A percentile compares a stretch with the other conserved stretches of the same genome.
These are phyloP conservation scores for Xenopus laevis DNA, from an alignment of 2,113 vertebrate species.

Conservation along the genomic window DNA sequence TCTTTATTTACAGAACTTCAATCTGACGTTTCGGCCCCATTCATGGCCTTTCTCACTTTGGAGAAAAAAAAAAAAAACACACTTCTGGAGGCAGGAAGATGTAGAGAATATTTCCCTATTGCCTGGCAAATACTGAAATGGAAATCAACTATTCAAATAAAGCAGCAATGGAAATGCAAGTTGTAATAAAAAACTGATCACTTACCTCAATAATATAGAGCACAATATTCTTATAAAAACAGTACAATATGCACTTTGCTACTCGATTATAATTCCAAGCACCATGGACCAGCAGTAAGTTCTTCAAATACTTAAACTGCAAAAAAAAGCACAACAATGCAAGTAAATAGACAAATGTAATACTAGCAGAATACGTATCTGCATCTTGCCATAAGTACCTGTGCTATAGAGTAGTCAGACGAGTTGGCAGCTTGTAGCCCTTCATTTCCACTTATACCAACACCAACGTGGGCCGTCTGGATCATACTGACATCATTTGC, in stretches of 20 bases:
- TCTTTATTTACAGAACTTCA: too few species aligned
- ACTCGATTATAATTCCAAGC: constrained; percentile 98
- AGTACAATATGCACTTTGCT: constrained; percentile 97
- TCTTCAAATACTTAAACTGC: constrained; percentile 98
- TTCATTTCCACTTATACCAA: constrained; percentile 96
- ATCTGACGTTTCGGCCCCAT: too few species aligned
- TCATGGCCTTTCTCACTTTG: too few species aligned
- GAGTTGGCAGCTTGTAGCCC: constrained; percentile 97
- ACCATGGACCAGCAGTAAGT: constrained; percentile 92
- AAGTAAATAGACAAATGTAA: neutral
- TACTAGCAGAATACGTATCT: neutral
- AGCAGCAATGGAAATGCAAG: too few species aligned
- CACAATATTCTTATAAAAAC: constrained; percentile 99
- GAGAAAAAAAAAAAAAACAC: too few species aligned
- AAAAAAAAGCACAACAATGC: constrained; percentile 46
- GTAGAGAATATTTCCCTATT: too few species aligned
- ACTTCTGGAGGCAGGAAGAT: too few species aligned
- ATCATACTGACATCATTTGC: constrained; percentile 98
- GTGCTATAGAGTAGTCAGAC: constrained; percentile 98
- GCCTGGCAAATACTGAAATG: too few species aligned
- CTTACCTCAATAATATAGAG: constrained; percentile 98
- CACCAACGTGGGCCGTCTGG: constrained; percentile 92
- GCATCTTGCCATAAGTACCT: constrained; percentile 64
- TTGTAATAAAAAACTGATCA: neutral
- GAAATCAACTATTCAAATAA: too few species aligned